These are phyloP conservation scores for Scleropages formosus DNA, from an alignment of 2,797 vertebrate genomes.

Conservation along the genomic window DNA sequence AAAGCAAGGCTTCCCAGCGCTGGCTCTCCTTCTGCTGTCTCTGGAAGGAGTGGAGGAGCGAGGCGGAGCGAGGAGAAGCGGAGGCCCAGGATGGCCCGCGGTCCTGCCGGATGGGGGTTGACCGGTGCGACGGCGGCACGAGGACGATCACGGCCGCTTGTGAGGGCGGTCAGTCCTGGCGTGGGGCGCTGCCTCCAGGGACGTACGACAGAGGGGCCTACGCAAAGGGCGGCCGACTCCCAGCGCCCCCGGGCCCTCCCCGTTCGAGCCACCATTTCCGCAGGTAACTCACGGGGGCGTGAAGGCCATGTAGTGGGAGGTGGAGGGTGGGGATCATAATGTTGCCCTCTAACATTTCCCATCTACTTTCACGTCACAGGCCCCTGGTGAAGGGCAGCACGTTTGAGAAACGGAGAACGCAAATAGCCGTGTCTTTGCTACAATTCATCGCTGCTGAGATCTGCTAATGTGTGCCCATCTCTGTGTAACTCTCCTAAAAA, in stretches of 20 bases:
- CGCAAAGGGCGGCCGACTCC: slow-evolving; percentile 71
- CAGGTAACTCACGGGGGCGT: neutral
- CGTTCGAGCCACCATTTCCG: neutral
- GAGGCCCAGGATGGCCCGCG: slow-evolving; percentile 44
- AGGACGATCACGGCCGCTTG: slow-evolving; percentile 74
- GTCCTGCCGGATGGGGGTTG: slow-evolving; percentile 51
- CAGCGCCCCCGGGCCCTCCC: too few species aligned
- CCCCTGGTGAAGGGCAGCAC: slow-evolving; percentile 29
- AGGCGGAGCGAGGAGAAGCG: slow-evolving; percentile 48
- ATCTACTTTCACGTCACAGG: slow-evolving; percentile 42
- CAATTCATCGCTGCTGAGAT: slow-evolving; percentile 65
- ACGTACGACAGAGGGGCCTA: slow-evolving; percentile 73
- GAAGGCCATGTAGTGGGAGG: neutral
- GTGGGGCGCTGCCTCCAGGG: slow-evolving; percentile 69
- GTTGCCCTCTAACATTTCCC: slow-evolving; percentile 39
- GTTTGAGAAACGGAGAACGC: slow-evolving; percentile 51
- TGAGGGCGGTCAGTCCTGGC: slow-evolving; percentile 64
- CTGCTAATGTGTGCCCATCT: slow-evolving; percentile 38
- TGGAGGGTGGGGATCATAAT: neutral
- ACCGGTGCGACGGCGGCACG: slow-evolving; percentile 65
- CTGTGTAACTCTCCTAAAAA: slow-evolving; percentile 12
- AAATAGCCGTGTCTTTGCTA: slow-evolving; percentile 63
- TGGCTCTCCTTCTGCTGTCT: neutral
- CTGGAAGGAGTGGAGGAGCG: neutral
- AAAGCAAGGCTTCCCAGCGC: slow-evolving; percentile 6